Percentiles rank a stretch among this genome's conserved stretches.
These are phyloP conservation scores for Ciconia boyciana DNA, from an alignment of 2,113 vertebrate species.

Conservation along the genomic window DNA sequence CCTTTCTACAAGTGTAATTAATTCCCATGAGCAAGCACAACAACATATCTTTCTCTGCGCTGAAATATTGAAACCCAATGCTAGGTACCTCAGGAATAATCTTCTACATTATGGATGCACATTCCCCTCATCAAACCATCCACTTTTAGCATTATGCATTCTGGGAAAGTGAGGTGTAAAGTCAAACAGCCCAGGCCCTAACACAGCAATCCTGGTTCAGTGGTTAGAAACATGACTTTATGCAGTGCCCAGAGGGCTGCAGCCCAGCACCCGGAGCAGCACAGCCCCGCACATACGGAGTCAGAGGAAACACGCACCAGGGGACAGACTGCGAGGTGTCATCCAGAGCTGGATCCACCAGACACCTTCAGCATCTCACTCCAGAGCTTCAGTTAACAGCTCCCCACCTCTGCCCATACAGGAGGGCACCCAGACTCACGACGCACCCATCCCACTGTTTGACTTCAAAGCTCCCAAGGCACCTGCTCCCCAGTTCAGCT, in stretches of 20 bases:
- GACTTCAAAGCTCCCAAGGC: not conserved
- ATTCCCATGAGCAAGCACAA: not conserved
- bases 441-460: fast-evolving
- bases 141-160: not conserved
- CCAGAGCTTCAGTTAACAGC: not conserved
- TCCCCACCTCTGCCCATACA: not conserved
- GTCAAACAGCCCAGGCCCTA: not conserved
- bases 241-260: not conserved
- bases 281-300: too few species aligned
- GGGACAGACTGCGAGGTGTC: not conserved
- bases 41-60: not conserved
- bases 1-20: not conserved
- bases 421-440: fast-evolving
- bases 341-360: not conserved
- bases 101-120: not conserved
- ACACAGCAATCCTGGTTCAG: not conserved
- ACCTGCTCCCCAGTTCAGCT: not conserved
- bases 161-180: not conserved
- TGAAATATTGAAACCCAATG: not conserved
- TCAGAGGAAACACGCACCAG: not conserved
- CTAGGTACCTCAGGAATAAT: too few species aligned
- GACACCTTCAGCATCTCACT: not conserved
- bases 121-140: not conserved
- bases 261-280: not conserved
- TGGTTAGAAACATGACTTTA: not conserved